Evolutionary conservation across 2,797 vertebrate species (phyloP), one percentile per base, ranked within the genome.

Genomic region (Hoplostethus atlanticus): DNA sequence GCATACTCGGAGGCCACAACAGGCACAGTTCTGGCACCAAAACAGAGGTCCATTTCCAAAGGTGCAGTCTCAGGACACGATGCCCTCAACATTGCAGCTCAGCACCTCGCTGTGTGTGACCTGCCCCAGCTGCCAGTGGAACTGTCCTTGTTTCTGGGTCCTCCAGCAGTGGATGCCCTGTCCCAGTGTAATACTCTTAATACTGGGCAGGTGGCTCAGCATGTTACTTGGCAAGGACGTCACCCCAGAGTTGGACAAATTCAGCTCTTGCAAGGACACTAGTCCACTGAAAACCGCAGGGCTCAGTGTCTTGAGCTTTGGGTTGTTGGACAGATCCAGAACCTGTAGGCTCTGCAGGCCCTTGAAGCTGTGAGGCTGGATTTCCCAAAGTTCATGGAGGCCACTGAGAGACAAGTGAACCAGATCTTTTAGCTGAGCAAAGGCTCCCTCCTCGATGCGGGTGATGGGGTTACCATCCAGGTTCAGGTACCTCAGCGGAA

Each of bases 311-410:
- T 90, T 93, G 13, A 99, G 89, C 11, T 88, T 87, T 2, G 86
- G 92, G 84, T 97, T 98, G 85, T 91, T 94, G 0, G 97, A 99
- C 16, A 99, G 93, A 86, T 99, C 97, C 60, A 99, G 89, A 40
- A 96, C 95, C 71, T 98, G 97, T 21, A 99, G 94, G 84, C 93
- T 93, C 11, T 87, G 85, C 1, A 99, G 93, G 38, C 94, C 95
- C 13, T 69, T 92, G 84, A 99, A 99, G 79, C 95, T 90, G 0
- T 91, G 55, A 0, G 95, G 92, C 7, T 89, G 89, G n/a, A 99
- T 92, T 8, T 88, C 84, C 13, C 76, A 85, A 3, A 97, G 92
- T 31, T 94, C 84, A 0, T 7, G 76, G 47, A 98, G 92, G 66
- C 94, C 78, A 21, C 96, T 95, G 76, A 99, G 92, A 0, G 97